Percentiles rank a stretch among this genome's conserved stretches.
Conservation (phyloP, 1,140 invertebrate genomes). For the Cryptotermes secundus region DNA sequence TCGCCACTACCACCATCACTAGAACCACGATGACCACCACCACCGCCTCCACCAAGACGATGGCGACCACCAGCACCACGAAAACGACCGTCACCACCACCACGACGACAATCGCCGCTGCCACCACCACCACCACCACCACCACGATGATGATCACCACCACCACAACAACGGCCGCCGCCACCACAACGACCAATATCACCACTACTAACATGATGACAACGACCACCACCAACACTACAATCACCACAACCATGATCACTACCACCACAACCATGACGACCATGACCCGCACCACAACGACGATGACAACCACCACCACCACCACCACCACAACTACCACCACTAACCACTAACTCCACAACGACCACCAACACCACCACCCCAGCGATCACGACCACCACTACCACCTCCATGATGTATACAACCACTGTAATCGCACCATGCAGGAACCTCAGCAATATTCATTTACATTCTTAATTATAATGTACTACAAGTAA, state of each 20-base stretch:
- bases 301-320: not conserved
- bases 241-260: not conserved
- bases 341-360: not conserved
- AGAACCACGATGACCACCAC: not conserved
- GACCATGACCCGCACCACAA: not conserved
- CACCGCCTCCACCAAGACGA: not conserved
- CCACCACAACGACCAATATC: not conserved
- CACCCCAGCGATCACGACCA: not conserved
- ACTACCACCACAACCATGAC: not conserved
- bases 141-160: not conserved
- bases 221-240: not conserved
- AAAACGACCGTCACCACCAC: not conserved
- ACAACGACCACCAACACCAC: slow-evolving; percentile 10
- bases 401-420: not conserved
- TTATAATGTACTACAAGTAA: too few species aligned
- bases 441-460: too few species aligned
- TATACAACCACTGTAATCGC: too few species aligned
- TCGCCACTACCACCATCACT: not conserved
- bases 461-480: too few species aligned
- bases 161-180: not conserved
- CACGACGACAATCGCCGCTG: not conserved
- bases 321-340: not conserved
- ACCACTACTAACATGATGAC: not conserved
- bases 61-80: not conserved
- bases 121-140: not conserved